Conservation (phyloP, 2,888 invertebrate species). For the Platycheirus rosarum region DNA sequence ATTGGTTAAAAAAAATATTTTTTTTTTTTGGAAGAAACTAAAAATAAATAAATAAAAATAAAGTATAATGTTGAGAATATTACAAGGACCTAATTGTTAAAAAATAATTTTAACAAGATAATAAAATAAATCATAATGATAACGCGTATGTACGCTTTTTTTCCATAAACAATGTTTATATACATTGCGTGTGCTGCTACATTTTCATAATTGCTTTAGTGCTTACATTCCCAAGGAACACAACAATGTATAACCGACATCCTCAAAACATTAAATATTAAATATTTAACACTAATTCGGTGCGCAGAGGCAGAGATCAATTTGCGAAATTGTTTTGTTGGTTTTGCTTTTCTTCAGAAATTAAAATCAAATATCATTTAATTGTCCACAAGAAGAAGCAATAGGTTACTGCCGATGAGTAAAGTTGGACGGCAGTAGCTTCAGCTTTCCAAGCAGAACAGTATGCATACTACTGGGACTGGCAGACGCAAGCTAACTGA, state of each 20-base stretch:
- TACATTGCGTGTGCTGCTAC: slow-evolving; percentile 52
- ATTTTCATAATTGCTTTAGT: slow-evolving; percentile 30
- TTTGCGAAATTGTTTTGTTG: slow-evolving; percentile 57
- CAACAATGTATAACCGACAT: slow-evolving; percentile 40
- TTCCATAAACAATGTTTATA: slow-evolving; percentile 46
- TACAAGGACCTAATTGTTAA: no score
- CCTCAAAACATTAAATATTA: slow-evolving; percentile 52
- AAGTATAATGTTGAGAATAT: no score
- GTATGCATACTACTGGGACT: slow-evolving; percentile 56
- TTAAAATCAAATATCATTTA: slow-evolving; percentile 30
- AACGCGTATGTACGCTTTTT: no score
- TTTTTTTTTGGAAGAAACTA: no score
- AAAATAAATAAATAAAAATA: no score
- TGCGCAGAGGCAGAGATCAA: no score
- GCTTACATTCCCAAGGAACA: slow-evolving; percentile 32
- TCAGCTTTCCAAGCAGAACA: no score
- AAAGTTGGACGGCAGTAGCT: slow-evolving; percentile 59
- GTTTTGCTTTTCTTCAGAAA: slow-evolving; percentile 18
- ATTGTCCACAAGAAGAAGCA: slow-evolving; percentile 51
- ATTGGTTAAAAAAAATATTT: no score
- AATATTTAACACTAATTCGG: no score
- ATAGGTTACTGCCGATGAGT: slow-evolving; percentile 36
- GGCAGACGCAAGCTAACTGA: slow-evolving; percentile 68
- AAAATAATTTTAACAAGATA: no score
- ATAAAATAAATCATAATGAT: no score